A percentile compares a stretch with the other conserved stretches of the same genome.
Conservation (phyloP, 2,888 invertebrate genomes). For the Lottia gigantea region DNA sequence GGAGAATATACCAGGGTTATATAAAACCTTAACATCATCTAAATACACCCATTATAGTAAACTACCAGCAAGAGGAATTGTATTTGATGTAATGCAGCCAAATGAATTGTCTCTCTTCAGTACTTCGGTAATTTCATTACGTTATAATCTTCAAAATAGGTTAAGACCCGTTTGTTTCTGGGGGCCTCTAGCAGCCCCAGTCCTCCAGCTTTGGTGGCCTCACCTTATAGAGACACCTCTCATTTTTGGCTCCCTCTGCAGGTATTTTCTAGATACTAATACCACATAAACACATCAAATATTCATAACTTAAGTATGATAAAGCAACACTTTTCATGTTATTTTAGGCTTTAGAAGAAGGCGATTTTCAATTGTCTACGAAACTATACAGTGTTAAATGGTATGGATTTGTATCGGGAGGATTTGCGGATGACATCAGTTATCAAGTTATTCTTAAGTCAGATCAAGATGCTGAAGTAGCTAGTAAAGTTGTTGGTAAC, state of each 20-base stretch:
- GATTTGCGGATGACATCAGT: constrained; percentile 25
- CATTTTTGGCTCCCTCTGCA: no score
- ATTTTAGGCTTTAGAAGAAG: constrained; percentile 37
- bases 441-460: constrained; percentile 37
- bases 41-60: constrained; percentile 24
- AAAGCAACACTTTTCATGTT: not conserved
- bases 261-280: no score
- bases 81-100: constrained; percentile 25
- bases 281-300: no score
- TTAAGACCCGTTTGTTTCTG: no score
- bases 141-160: no score
- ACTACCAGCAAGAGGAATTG: constrained; percentile 23
- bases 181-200: no score
- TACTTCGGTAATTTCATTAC: constrained; percentile 12
- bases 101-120: constrained; percentile 16
- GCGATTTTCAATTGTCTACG: constrained; percentile 31
- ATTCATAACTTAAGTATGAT: no score
- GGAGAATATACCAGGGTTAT: constrained; percentile 27
- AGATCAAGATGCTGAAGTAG: constrained; percentile 25
- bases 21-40: constrained; percentile 17
- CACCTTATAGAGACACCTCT: no score
- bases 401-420: constrained; percentile 41
- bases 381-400: constrained; percentile 31
- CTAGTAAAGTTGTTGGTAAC: constrained; percentile 14
- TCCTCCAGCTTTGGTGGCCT: no score